A percentile compares a stretch with the other conserved stretches of the same genome.
Evolutionary conservation across 2,113 vertebrate genomes (phyloP).

Genomic region (Euleptes europaea): DNA sequence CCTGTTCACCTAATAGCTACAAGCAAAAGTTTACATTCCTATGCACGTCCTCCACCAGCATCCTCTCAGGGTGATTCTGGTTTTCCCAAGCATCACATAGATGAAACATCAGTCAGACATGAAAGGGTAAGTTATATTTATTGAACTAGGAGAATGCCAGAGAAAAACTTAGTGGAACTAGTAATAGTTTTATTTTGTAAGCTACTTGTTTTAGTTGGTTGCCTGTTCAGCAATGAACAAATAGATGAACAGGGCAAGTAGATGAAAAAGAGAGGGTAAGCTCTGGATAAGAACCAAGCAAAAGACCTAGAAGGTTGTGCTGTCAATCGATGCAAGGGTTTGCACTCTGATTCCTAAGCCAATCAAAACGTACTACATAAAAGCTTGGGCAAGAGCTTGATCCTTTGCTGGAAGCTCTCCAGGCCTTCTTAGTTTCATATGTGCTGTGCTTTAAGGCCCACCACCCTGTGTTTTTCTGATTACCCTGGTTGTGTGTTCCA

Average conservation of each 20-base stretch:
- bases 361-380: background rate
- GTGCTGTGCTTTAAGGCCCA: background rate
- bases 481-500: background rate
- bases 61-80: conserved; percentile 80
- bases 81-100: conserved; percentile 85
- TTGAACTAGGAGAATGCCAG: conserved; percentile 7
- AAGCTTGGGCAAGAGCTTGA: background rate
- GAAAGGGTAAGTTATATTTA: conserved; percentile 74
- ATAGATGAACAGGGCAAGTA: background rate
- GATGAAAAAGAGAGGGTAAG: background rate
- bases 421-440: background rate
- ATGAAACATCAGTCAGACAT: conserved; percentile 79
- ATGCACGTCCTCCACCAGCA: conserved; percentile 92
- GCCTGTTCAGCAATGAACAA: background rate
- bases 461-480: background rate
- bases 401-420: background rate
- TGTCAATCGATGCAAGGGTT: background rate
- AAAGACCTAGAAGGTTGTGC: background rate
- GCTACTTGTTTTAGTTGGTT: background rate
- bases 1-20: conserved; percentile 96
- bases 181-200: background rate
- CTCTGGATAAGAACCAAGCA: background rate
- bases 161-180: conserved; percentile 3
- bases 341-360: background rate
- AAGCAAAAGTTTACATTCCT: conserved; percentile 99